Base-by-base conservation (phyloP, 2,888 invertebrate genomes). In the Polymixis flavicincta region DNA sequence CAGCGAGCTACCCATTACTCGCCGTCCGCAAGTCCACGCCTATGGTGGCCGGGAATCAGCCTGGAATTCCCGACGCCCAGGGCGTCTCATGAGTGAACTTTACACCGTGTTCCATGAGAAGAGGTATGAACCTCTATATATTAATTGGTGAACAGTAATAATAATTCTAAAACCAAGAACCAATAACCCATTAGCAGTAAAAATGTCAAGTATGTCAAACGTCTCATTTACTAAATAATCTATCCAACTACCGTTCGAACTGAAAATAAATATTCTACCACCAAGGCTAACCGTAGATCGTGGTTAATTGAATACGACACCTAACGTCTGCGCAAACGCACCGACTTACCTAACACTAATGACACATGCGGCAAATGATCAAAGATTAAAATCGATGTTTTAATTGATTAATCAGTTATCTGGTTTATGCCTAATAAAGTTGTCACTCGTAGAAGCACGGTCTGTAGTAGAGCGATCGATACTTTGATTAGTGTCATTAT, bases 251-350 rank as follows among this genome's bases (percentile, higher is more conserved):
- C 60, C n/a, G 70, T 73, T 78, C 13, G 17, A 74, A 63, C 61
- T 83, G 60, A 82, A 79, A 86, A 76, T 86, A 83, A 71, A 79
- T 75, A 80, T 74, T 78, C 37, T 60, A 28, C 48, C 45, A 22
- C 42, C 84, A 82, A 87, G 78, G 87, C 76, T 76, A 84, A 45
- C 69, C 72, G 63, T 84, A 70, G 76, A 73, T 82, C 76, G 80
- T 61, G 68, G 78, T 84, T 88, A 87, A 89, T 90, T 87, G 83
- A 88, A 84, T 83, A 76, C 82, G 87, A 88, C 87, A 88, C 86
- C 74, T 82, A 63, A 83, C 80, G 86, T 83, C 81, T 87, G 87
- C 87, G 88, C 86, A 76, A 72, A 80, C 88, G 85, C 88, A 87
- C 82, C 69, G 77, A 76, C 78, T 78, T 83, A 77, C 71, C 82